Conservation (phyloP, 2,113 vertebrate genomes). For the Lycaon pictus region DNA sequence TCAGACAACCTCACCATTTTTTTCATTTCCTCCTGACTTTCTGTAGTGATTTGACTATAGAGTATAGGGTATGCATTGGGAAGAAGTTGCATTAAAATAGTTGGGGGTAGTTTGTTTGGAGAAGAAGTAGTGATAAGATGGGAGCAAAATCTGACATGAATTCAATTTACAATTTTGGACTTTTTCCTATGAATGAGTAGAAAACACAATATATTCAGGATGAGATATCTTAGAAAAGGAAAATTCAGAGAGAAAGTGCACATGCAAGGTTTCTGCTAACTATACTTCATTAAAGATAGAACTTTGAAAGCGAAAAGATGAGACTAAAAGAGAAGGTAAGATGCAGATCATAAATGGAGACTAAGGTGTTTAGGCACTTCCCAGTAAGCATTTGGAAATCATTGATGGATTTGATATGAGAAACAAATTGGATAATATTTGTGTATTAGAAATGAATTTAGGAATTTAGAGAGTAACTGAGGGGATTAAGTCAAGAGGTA, state of each 20-base stretch:
- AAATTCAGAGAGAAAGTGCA: neutral
- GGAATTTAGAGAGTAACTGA: neutral
- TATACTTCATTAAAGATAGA: slow-evolving; percentile 25
- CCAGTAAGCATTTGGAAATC: neutral
- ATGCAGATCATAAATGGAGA: neutral
- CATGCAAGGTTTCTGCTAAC: neutral
- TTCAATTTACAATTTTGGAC: neutral
- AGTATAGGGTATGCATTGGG: neutral
- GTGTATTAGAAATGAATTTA: slow-evolving; percentile 20
- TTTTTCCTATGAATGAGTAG: neutral
- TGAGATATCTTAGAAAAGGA: neutral
- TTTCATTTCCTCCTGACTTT: neutral
- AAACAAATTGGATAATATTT: slow-evolving; percentile 13
- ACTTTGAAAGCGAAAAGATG: neutral
- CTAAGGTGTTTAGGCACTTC: neutral
- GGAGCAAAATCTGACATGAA: neutral
- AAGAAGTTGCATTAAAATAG: neutral
- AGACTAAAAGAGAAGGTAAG: neutral
- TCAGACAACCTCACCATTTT: neutral
- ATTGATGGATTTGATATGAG: neutral
- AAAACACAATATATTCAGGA: slow-evolving; percentile 3
- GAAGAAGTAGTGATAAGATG: neutral
- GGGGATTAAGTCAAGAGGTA: neutral
- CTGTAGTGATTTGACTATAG: neutral
- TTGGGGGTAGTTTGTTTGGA: neutral